Conservation (phyloP, 2,888 invertebrate genomes). For the Drosophila borealis region DNA sequence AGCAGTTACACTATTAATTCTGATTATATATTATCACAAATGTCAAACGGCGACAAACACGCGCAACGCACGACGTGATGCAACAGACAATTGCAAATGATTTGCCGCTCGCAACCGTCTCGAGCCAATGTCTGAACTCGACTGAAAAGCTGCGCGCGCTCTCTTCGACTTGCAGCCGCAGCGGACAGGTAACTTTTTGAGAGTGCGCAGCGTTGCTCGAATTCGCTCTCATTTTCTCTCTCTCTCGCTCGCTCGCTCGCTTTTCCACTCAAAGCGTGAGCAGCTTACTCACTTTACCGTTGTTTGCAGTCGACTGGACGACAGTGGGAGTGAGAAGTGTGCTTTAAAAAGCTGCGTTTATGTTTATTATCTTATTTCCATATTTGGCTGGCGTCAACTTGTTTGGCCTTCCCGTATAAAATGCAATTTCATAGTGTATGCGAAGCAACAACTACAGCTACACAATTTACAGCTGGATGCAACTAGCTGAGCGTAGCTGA, state of each 20-base stretch:
- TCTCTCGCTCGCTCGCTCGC: not conserved
- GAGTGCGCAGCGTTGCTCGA: conserved; percentile 3
- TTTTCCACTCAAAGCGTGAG: conserved; percentile 19
- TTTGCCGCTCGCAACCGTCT: conserved; percentile 27
- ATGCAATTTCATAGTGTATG: conserved; percentile 4
- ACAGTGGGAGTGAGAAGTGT: conserved; percentile 21
- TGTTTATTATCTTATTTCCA: conserved; percentile 22
- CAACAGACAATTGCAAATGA: not conserved
- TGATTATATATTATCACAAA: conserved; percentile 56
- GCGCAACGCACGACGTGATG: conserved; percentile 3
- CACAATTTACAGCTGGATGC: not conserved
- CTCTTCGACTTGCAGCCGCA: not conserved
- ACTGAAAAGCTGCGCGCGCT: conserved; percentile 35
- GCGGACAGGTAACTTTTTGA: conserved; percentile 32
- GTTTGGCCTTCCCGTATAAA: conserved; percentile 16
- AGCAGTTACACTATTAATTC: conserved; percentile 1
- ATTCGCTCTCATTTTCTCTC: not conserved
- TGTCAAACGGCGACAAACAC: conserved; percentile 21
- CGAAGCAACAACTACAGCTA: not conserved
- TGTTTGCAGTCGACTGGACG: conserved; percentile 14
- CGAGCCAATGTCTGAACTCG: conserved; percentile 28
- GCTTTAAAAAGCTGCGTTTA: conserved; percentile 20
- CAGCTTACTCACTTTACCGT: conserved; percentile 71
- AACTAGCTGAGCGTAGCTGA: conserved; percentile 26
- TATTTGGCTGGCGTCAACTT: conserved; percentile 21